Percentiles rank a stretch among this genome's conserved stretches.
Evolutionary conservation across 2,797 vertebrate species (phyloP).

Genomic region (Miichthys miiuy): DNA sequence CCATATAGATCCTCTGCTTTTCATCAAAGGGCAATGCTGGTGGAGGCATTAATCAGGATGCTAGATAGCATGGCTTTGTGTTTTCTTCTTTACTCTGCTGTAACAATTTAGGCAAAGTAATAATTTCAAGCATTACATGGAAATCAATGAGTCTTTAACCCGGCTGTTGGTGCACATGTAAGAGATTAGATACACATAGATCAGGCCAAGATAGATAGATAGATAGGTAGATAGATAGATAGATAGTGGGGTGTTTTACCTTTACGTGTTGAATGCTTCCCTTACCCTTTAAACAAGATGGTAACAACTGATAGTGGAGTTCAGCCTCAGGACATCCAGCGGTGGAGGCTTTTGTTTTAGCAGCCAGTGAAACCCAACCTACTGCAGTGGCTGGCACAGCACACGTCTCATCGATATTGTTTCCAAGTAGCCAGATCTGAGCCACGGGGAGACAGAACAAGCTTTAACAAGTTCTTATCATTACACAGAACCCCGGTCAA

Average conservation of each 20-base stretch:
- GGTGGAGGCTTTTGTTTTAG: conserved; percentile 78
- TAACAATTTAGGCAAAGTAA: conserved; percentile 94
- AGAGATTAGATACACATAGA: conserved; percentile 76
- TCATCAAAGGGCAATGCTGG: conserved; percentile 88
- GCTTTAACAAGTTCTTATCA: conserved; percentile 81
- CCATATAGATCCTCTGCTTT: conserved; percentile 90
- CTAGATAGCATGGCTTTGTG: conserved; percentile 84
- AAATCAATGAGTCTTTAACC: conserved; percentile 93
- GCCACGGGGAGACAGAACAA: conserved; percentile 58
- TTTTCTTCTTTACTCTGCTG: conserved; percentile 82
- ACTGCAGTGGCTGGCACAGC: conserved; percentile 38
- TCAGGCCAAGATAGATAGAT: conserved; percentile 42
- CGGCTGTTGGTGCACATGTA: conserved; percentile 82
- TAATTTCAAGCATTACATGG: conserved; percentile 93
- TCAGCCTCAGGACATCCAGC: conserved; percentile 50
- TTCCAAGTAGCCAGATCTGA: conserved; percentile 70
- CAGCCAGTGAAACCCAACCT: conserved; percentile 81
- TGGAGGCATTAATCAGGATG: conserved; percentile 89
- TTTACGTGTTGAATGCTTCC: conserved; percentile 12
- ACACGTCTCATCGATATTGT: conserved; percentile 77
- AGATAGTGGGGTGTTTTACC: not conserved
- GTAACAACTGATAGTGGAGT: conserved; percentile 40
- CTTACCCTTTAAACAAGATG: conserved; percentile 39
- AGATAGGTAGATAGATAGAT: not conserved
- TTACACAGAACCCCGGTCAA: conserved; percentile 83